Evolutionary conservation across 2,888 invertebrate genomes (phyloP), one percentile per base, ranked within the genome.

Genomic region (Timandra comae): DNA sequence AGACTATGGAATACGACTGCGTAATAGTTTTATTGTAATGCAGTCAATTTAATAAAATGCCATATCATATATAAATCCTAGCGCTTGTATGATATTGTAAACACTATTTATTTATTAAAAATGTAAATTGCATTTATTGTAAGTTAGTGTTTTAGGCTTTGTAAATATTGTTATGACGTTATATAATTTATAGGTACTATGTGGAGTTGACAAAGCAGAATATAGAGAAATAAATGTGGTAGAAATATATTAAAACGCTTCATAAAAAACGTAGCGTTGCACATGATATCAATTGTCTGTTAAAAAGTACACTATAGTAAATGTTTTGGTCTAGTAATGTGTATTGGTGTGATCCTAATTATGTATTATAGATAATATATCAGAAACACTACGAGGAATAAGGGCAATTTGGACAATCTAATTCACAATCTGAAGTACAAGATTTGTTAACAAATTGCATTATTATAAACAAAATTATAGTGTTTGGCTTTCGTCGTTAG

Each of bases 121-220:
- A 73, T 85, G 85, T 85, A 84, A 71, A 85, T 84, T 81, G 79
- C 82, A 80, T 80, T 78, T 79, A 82, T 63, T 63, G 77, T 85
- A 85, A 84, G 84, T 73, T 84, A 85, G 81, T 65, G 69, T 50
- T 49, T 68, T 84, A 84, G 81, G 84, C 84, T 85, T 84, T 85
- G 85, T 85, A 85, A 78, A 85, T 85, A 85, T 84, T 85, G 85
- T 85, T 85, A 84, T 67, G 78, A 82, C 73, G 84, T 85, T 85
- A 84, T 80, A 85, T 85, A 85, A 85, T 84, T 85, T 85, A 84
- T 84, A 84, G 84, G 78, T 81, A 72, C 58, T 63, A 56, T 62
- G 72, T 76, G 78, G 69, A 66, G 67, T 67, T 56, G 70, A 63
- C 59, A 68, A 69, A 62, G 64, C 72, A 63, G 60, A 64, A 71